Conservation (phyloP, 2,113 vertebrate genomes). For the Hemiprocne comata region DNA sequence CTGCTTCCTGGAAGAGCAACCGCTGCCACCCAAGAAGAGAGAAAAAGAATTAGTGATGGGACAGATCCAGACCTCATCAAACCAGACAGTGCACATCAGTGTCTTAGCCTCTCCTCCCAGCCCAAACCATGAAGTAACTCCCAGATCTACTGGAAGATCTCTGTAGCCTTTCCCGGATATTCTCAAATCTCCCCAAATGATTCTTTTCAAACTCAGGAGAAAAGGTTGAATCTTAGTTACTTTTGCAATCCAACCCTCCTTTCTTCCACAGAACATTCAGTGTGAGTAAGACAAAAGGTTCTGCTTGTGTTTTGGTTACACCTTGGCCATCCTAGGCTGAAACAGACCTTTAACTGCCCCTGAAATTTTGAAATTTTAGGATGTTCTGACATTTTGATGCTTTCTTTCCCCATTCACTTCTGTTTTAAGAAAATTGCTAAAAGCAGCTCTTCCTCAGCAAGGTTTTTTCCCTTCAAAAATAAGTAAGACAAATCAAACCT, state of each 20-base stretch:
- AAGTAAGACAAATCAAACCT: neutral
- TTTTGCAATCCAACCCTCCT: neutral
- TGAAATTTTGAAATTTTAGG: neutral
- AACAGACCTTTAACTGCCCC: neutral
- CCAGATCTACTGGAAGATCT: neutral
- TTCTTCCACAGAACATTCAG: neutral
- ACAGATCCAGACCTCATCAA: neutral
- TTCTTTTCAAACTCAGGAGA: neutral
- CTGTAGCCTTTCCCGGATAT: neutral
- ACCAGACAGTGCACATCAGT: neutral
- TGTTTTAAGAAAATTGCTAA: neutral
- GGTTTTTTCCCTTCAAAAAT: neutral
- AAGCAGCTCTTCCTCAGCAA: neutral
- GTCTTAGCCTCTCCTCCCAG: neutral
- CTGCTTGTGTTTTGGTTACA: neutral
- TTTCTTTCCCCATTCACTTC: neutral
- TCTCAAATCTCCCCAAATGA: neutral
- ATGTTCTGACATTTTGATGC: neutral
- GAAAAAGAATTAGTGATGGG: conserved; percentile 26
- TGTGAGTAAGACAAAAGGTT: neutral
- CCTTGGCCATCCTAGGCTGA: neutral
- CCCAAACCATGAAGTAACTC: neutral
- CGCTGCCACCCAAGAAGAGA: conserved; percentile 63
- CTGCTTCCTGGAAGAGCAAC: conserved; percentile 76
- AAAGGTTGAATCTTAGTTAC: neutral